Percentiles rank a stretch among this genome's conserved stretches.
These are phyloP conservation scores for Vidua macroura DNA, from an alignment of 2,113 vertebrate genomes.

Conservation along the genomic window DNA sequence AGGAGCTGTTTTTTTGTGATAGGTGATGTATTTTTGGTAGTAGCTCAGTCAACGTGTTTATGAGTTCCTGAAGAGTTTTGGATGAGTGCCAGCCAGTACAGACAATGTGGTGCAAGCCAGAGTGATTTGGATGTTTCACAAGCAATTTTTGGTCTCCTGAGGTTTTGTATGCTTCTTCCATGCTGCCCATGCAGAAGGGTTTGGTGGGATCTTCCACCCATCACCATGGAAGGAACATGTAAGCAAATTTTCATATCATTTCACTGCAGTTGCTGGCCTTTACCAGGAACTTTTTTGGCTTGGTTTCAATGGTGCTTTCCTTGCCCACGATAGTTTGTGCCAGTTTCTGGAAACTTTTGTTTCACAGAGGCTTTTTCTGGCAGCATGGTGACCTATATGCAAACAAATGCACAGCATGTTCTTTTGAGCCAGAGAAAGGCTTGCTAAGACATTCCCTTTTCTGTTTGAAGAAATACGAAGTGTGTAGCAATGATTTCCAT, in stretches of 20 bases:
- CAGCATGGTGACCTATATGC: conserved; percentile 60
- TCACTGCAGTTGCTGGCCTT: conserved; percentile 44
- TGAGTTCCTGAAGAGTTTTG: conserved; percentile 44
- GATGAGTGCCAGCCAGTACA: neutral
- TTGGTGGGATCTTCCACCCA: neutral
- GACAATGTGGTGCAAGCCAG: neutral
- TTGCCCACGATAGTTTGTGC: conserved; percentile 64
- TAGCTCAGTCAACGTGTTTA: neutral
- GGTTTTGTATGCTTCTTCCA: neutral
- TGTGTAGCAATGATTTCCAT: conserved; percentile 75
- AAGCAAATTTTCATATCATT: neutral
- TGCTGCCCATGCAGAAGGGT: neutral
- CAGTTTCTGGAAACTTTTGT: conserved; percentile 74
- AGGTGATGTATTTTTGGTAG: conserved; percentile 5
- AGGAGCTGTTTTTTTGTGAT: neutral
- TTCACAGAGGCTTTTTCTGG: conserved; percentile 58
- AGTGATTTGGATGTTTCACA: neutral
- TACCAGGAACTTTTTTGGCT: conserved; percentile 39
- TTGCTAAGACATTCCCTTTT: conserved; percentile 74
- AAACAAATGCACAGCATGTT: conserved; percentile 65
- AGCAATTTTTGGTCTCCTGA: neutral
- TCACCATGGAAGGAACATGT: neutral
- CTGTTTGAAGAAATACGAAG: conserved; percentile 73
- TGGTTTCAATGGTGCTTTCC: conserved; percentile 67
- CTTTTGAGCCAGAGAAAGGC: conserved; percentile 71